Base-by-base conservation (phyloP, 2,797 vertebrate species). In the Pipistrellus kuhlii region DNA sequence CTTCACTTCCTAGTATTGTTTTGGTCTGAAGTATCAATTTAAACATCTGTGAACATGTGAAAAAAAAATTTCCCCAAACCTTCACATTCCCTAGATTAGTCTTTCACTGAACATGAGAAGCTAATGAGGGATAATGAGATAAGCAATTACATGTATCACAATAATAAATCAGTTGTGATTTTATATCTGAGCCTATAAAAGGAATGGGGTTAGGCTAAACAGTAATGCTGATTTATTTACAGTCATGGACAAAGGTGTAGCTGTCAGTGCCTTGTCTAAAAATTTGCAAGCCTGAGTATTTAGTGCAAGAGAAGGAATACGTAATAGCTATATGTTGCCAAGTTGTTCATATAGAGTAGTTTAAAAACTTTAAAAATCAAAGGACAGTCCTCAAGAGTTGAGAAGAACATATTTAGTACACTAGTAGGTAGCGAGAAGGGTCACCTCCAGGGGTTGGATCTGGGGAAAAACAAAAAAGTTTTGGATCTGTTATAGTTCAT, bases 1-100 rank as follows among this genome's bases (percentile, higher is more conserved):
- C 68, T 96, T 88, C 72, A 87, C 18, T 84, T 87, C 8, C 25
- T 78, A 35, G 53, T 73, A 82, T 96, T 93, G 32, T 85, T 93
- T 81, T 11, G 23, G 32, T 59, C 25, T 8, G 30, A 88, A 83
- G 21, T 38, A 48, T 55, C 82, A 62, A 27, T 92, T 78, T 80
- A 85, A 95, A 81, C 55, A 72, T 75, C 21, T 35, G 7, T 73
- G 62, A 32, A 91, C 6, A 44, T 73, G 30, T 69, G 20, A 46
- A 77, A 88, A 51, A 69, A 53, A 41, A 51, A 27, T 41, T 55
- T 1, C 41, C 35, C 57, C 62, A 35, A 27, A 85, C 75, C 57
- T 81, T 93, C 14, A 53, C 38, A 55, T 44, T 76, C 14, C 14
- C 85, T 80, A 32, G 32, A 30, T 87, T 68, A 21, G 20, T 83